A percentile compares a stretch with the other conserved stretches of the same genome.
Conservation (phyloP, 2,113 vertebrate species). For the Festucalex cinctus region DNA sequence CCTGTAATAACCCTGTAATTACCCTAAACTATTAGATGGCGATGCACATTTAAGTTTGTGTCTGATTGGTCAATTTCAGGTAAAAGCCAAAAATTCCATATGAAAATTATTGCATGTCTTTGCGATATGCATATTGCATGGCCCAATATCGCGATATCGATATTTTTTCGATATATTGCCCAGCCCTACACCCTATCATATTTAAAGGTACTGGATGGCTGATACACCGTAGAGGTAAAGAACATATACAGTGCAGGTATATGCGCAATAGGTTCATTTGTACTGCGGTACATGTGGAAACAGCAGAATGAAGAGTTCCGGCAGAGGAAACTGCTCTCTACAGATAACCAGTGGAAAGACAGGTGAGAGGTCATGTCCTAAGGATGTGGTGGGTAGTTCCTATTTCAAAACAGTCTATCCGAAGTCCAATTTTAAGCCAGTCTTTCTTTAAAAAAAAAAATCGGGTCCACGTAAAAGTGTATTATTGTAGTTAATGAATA, state of each 20-base stretch:
- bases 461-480: neutral
- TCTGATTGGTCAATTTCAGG: too few relatives aligned
- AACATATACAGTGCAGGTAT: neutral
- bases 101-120: too few relatives aligned
- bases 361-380: constrained; percentile 21
- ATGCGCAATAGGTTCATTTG: neutral
- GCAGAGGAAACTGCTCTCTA: constrained; percentile 10
- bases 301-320: neutral
- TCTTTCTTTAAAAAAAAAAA: neutral
- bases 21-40: too few relatives aligned
- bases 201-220: too few relatives aligned
- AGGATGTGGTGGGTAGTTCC: neutral
- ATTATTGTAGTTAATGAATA: neutral
- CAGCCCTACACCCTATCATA: too few relatives aligned
- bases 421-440: neutral
- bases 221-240: too few relatives aligned
- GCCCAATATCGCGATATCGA: too few relatives aligned
- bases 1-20: too few relatives aligned
- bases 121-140: too few relatives aligned
- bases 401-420: constrained; percentile 1
- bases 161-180: too few relatives aligned
- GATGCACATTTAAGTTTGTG: too few relatives aligned
- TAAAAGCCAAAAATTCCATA: too few relatives aligned
- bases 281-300: neutral
- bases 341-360: constrained; percentile 20